Percentiles rank a stretch among this genome's conserved stretches.
Conservation (phyloP, 1,140 invertebrate species). For the Neodiprion pinetum region DNA sequence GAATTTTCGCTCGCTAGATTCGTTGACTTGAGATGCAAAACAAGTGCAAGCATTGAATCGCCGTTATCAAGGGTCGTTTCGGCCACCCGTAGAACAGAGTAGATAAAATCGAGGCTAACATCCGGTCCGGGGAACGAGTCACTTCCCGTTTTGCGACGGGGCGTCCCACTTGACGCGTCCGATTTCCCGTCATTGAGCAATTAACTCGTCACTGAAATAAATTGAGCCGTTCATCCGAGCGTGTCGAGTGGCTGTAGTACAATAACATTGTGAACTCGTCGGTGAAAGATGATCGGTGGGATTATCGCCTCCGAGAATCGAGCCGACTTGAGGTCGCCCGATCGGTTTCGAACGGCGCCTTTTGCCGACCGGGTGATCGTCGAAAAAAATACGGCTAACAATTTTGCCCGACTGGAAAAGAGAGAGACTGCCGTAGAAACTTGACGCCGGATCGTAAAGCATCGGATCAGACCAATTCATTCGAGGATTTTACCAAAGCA, state of each 20-base stretch:
- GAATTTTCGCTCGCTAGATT: not conserved
- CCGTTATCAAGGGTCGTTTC: not conserved
- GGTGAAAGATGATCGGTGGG: not conserved
- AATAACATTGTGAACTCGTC: not conserved
- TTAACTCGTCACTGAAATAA: conserved; percentile 30
- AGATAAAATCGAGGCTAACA: not conserved
- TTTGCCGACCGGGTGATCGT: not conserved
- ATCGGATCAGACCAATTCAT: too few relatives aligned
- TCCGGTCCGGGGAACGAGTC: not conserved
- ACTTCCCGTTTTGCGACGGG: not conserved
- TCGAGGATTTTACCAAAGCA: too few relatives aligned
- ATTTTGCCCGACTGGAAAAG: too few relatives aligned
- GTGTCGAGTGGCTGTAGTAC: not conserved
- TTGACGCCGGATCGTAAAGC: too few relatives aligned
- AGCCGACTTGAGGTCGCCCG: not conserved
- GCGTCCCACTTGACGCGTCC: conserved; percentile 19
- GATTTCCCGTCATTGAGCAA: conserved; percentile 26
- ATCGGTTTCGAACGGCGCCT: not conserved
- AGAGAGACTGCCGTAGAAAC: too few relatives aligned
- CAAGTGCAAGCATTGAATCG: not conserved
- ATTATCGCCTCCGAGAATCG: not conserved
- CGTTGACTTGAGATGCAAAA: not conserved
- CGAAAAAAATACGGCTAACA: too few relatives aligned
- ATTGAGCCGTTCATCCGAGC: conserved; percentile 31
- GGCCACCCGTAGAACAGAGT: not conserved